phyloP scores from a whole-genome alignment of 2,113 vertebrate genomes.

The Cyphomyrus discorhynchus region DNA sequence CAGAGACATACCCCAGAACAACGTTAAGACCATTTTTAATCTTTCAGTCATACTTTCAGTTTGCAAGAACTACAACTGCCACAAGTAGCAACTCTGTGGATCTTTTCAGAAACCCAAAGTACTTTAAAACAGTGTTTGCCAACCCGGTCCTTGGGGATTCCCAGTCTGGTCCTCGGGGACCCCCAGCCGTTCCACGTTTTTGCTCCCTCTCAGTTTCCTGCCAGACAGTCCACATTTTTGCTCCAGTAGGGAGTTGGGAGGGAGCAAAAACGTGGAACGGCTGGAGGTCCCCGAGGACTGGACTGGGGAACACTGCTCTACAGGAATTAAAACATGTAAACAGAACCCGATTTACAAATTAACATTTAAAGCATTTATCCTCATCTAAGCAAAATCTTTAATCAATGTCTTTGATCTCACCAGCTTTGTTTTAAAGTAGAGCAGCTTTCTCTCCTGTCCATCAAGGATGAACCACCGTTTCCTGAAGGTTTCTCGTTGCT shows the following conservation, averaged over 20 bases:
- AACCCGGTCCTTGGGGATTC: neutral
- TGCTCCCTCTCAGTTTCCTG: neutral
- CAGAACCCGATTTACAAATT: neutral
- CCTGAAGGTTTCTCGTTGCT: conserved; percentile 84
- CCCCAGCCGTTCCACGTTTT: neutral
- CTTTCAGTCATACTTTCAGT: neutral
- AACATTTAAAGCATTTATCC: neutral
- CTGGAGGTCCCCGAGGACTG: neutral
- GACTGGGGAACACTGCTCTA: neutral
- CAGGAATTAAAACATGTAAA: neutral
- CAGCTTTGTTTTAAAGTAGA: conserved; percentile 83
- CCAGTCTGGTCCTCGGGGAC: neutral
- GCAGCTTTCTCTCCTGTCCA: conserved; percentile 71
- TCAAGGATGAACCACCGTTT: conserved; percentile 87
- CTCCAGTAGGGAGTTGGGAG: too few species aligned
- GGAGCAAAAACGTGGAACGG: neutral
- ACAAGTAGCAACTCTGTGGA: neutral
- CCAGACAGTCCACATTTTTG: too few species aligned
- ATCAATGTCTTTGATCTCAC: conserved; percentile 55
- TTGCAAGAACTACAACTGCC: neutral
- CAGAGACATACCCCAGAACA: neutral
- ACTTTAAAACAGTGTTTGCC: neutral
- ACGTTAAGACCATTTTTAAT: neutral
- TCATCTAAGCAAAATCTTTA: neutral
- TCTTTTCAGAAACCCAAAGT: neutral